Percentiles rank a stretch among this genome's conserved stretches.
Conservation (phyloP, 2,888 invertebrate genomes). For the Dichetophora obliterata region DNA sequence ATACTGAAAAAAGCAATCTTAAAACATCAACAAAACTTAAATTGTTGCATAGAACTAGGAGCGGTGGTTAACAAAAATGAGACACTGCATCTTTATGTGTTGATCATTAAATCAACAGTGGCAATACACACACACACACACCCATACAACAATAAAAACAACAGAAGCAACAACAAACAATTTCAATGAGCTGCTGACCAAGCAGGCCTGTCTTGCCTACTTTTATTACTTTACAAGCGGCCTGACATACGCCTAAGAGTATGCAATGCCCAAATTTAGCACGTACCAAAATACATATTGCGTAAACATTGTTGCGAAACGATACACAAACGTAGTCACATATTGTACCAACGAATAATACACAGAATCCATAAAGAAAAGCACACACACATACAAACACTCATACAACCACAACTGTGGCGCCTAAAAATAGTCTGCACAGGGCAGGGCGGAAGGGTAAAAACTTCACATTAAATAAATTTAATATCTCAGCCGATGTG, state of each 20-base stretch:
- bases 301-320: constrained; percentile 12
- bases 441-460: neutral
- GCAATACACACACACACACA: neutral
- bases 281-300: constrained; percentile 13
- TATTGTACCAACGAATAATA: neutral
- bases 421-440: constrained; percentile 17
- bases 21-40: neutral
- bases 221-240: constrained; percentile 3
- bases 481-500: constrained; percentile 7
- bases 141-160: neutral
- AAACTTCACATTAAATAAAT: neutral
- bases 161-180: neutral
- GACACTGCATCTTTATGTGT: neutral
- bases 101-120: constrained; percentile 17
- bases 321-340: neutral
- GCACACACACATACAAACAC: neutral
- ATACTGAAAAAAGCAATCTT: neutral
- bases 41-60: neutral
- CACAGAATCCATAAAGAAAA: neutral
- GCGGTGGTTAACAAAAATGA: neutral
- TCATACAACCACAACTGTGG: constrained; percentile 1
- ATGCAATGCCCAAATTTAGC: constrained; percentile 32
- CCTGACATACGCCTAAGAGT: constrained; percentile 31
- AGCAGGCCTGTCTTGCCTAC: too few relatives aligned
- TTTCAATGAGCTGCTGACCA: too few relatives aligned